Conservation (phyloP, 2,113 vertebrate genomes). For the Melanerpes formicivorus region DNA sequence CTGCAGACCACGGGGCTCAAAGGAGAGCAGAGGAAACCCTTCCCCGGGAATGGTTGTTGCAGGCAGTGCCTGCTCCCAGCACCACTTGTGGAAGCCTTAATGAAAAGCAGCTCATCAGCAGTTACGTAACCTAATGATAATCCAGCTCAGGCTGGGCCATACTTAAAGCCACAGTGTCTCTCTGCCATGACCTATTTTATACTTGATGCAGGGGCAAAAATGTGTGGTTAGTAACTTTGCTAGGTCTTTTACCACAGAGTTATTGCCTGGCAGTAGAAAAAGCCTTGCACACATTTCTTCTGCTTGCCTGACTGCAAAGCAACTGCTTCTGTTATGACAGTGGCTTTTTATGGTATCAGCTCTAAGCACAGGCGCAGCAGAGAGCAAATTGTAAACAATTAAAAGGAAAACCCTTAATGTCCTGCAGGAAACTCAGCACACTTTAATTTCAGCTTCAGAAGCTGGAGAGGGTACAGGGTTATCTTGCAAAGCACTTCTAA, state of each 20-base stretch:
- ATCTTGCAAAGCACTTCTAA: background rate
- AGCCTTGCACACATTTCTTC: background rate
- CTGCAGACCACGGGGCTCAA: background rate
- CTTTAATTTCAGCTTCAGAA: background rate
- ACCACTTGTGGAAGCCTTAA: slow-evolving; percentile 21
- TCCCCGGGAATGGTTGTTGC: slow-evolving; percentile 7
- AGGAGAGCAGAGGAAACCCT: slow-evolving; percentile 6
- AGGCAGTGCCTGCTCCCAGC: slow-evolving; percentile 17
- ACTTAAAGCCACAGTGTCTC: slow-evolving; percentile 47
- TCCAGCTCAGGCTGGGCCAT: slow-evolving; percentile 48
- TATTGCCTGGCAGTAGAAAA: background rate
- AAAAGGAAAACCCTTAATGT: background rate
- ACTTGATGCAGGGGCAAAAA: background rate
- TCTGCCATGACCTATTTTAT: slow-evolving; percentile 42
- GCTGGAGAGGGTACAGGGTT: background rate
- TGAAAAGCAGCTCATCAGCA: slow-evolving; percentile 44
- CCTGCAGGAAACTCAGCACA: background rate
- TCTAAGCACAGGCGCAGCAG: background rate
- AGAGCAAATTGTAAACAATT: slow-evolving; percentile 22
- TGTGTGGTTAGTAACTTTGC: background rate
- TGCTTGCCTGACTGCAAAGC: background rate
- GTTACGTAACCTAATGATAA: slow-evolving; percentile 65
- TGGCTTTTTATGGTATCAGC: background rate
- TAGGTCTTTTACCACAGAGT: background rate
- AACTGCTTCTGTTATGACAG: background rate